A percentile compares a stretch with the other conserved stretches of the same genome.
phyloP scores from a whole-genome alignment of 2,113 vertebrate species.

The Melanerpes formicivorus region DNA sequence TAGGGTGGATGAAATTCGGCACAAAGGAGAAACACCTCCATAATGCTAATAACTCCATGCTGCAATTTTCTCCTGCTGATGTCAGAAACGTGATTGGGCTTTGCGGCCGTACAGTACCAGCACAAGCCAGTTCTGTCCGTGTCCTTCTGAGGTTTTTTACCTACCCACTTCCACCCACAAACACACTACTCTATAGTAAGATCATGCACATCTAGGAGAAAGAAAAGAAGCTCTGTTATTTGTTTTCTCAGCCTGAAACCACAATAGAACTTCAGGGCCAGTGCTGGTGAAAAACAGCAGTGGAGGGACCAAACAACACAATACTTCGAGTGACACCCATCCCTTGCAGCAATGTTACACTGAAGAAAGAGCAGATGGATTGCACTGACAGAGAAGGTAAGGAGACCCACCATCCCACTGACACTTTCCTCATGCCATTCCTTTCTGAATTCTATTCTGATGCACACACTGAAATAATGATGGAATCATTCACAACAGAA shows the following conservation, averaged over 20 bases:
- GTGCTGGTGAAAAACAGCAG: not conserved
- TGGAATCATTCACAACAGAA: not conserved
- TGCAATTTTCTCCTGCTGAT: not conserved
- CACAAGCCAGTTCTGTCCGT: not conserved
- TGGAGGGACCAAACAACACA: not conserved
- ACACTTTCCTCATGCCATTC: not conserved
- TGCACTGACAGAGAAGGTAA: not conserved
- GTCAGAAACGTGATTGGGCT: not conserved
- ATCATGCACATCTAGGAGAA: rapidly evolving
- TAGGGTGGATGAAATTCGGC: not conserved
- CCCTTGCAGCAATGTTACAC: not conserved
- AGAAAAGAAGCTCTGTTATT: not conserved
- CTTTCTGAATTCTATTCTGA: not conserved
- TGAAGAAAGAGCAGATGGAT: not conserved
- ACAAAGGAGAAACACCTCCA: not conserved
- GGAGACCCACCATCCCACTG: not conserved
- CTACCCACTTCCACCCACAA: not conserved
- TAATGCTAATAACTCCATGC: not conserved
- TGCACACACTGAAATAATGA: not conserved
- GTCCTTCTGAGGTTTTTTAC: not conserved
- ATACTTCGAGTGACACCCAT: not conserved
- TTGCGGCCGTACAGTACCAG: not conserved
- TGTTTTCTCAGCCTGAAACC: not conserved
- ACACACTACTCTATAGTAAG: not conserved
- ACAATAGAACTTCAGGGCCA: not conserved